Evolutionary conservation across 2,888 invertebrate species (phyloP).

Genomic region (Myopa testacea): DNA sequence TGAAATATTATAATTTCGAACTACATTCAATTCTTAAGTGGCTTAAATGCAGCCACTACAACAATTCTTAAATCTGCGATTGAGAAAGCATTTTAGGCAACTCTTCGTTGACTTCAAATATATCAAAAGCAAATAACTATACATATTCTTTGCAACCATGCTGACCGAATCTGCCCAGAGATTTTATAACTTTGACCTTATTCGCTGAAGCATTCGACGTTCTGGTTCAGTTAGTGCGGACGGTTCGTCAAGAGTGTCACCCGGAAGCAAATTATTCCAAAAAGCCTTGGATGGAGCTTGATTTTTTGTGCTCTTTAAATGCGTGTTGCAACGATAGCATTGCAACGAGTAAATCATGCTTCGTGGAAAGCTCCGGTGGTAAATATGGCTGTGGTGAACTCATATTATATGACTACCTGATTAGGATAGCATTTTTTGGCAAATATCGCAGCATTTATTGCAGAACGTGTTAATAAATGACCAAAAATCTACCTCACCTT

Average conservation of each 20-base stretch:
- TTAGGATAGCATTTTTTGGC: too few species aligned
- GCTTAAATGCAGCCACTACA: background rate
- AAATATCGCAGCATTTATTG: too few species aligned
- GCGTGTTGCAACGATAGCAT: too few species aligned
- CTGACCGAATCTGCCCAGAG: background rate
- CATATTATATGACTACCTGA: too few species aligned
- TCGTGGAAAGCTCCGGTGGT: too few species aligned
- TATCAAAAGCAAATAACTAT: background rate
- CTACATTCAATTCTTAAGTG: constrained; percentile 3
- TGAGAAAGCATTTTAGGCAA: background rate
- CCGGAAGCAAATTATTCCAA: constrained; percentile 14
- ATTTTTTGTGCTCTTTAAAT: background rate
- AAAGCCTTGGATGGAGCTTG: constrained; percentile 6
- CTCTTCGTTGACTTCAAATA: background rate
- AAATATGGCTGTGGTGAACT: too few species aligned
- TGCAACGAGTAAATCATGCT: too few species aligned
- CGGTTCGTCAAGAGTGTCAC: background rate
- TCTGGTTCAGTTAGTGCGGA: constrained; percentile 2
- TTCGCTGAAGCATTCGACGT: constrained; percentile 4
- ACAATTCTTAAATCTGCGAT: constrained; percentile 1
- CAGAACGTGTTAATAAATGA: too few species aligned
- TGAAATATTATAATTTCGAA: constrained; percentile 1
- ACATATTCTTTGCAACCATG: background rate
- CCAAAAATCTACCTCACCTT: too few species aligned
- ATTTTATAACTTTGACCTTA: constrained; percentile 1